Evolutionary conservation across 2,113 vertebrate species (phyloP).

Genomic region (Sula dactylatra): DNA sequence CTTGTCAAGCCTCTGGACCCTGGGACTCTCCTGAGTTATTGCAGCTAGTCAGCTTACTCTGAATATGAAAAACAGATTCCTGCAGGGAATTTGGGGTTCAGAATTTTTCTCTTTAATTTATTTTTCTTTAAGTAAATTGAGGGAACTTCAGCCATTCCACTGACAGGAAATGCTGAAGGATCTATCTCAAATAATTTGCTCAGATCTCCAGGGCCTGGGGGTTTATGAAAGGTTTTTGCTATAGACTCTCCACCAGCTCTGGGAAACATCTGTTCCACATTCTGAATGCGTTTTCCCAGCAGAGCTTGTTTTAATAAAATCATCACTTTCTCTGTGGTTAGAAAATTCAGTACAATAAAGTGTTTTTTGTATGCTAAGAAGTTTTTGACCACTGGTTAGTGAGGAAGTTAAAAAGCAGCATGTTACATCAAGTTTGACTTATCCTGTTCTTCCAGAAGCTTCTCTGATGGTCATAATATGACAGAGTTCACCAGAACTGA

Average conservation of each 20-base stretch:
- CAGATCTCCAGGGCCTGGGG: background rate
- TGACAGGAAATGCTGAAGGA: conserved; percentile 55
- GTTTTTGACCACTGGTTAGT: background rate
- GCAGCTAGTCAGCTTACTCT: conserved; percentile 26
- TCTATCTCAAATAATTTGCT: conserved; percentile 40
- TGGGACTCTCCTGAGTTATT: conserved; percentile 26
- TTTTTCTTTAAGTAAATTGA: conserved; percentile 46
- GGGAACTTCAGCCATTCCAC: conserved; percentile 4
- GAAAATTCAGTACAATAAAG: background rate
- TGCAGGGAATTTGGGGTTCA: conserved; percentile 6
- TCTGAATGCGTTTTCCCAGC: conserved; percentile 24
- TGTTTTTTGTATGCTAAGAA: background rate
- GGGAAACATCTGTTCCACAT: conserved; percentile 52
- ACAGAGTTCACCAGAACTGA: background rate
- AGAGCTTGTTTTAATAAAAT: conserved; percentile 57
- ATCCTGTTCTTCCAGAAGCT: background rate
- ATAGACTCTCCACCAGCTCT: background rate
- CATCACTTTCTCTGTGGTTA: conserved; percentile 41
- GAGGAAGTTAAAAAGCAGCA: background rate
- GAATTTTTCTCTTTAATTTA: conserved; percentile 45
- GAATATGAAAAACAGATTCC: conserved; percentile 39
- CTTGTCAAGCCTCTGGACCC: conserved; percentile 4
- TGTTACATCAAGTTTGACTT: background rate
- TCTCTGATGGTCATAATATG: background rate
- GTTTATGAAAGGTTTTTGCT: conserved; percentile 31